Evolutionary conservation across 2,113 vertebrate genomes (phyloP).

Genomic region (Eulemur macaco): DNA sequence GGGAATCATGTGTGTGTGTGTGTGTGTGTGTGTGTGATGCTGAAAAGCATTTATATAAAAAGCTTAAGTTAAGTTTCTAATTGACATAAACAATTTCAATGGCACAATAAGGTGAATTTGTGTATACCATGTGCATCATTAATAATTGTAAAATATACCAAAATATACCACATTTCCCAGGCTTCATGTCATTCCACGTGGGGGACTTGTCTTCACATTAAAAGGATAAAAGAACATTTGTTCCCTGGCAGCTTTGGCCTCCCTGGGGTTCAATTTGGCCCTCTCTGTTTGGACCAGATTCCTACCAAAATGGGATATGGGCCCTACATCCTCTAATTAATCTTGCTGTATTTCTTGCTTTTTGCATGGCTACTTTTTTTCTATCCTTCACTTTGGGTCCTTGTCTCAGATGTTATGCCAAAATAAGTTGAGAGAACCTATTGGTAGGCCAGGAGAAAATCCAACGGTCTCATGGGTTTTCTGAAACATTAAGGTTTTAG

Average conservation of each 20-base stretch:
- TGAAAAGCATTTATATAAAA: background rate
- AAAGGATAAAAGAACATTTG: constrained; percentile 57
- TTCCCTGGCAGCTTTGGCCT: background rate
- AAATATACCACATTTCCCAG: background rate
- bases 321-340: constrained; percentile 58
- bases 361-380: constrained; percentile 47
- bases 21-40: background rate
- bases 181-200: background rate
- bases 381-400: background rate
- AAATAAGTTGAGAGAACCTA: background rate
- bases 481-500: constrained; percentile 42
- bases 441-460: constrained; percentile 51
- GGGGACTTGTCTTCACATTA: constrained; percentile 36
- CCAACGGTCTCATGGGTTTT: constrained; percentile 58
- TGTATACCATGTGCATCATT: background rate
- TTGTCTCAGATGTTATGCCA: constrained; percentile 60
- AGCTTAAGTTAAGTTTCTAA: constrained; percentile 6
- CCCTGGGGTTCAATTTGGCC: constrained; percentile 13
- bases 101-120: background rate
- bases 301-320: constrained; percentile 36
- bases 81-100: background rate
- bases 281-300: constrained; percentile 44
- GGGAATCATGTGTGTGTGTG: background rate
- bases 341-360: constrained; percentile 47
- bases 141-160: constrained; percentile 7